A percentile compares a stretch with the other conserved stretches of the same genome.
These are phyloP conservation scores for Lethenteron camtschaticum DNA, from an alignment of 2,113 vertebrate genomes.

Conservation along the genomic window DNA sequence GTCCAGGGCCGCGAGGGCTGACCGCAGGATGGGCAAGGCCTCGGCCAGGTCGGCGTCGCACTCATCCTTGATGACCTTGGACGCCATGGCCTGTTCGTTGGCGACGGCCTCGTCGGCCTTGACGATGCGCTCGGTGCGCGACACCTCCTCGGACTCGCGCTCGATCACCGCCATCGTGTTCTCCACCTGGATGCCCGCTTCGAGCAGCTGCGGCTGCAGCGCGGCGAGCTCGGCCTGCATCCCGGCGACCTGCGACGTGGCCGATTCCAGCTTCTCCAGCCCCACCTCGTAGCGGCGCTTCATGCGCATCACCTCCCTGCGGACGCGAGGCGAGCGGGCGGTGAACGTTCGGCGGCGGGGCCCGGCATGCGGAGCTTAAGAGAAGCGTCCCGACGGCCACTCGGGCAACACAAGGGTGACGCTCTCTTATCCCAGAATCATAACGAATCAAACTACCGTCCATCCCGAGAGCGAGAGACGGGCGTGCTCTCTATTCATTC, in stretches of 20 bases:
- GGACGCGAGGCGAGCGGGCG: conserved; percentile 8
- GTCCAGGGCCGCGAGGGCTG: conserved; percentile 42
- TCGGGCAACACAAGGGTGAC: no score
- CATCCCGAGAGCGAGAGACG: no score
- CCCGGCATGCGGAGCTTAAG: no score
- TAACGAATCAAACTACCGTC: no score
- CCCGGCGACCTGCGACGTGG: conserved; percentile 38
- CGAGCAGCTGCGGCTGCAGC: conserved; percentile 44
- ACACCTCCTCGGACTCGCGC: conserved; percentile 52
- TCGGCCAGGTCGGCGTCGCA: conserved; percentile 54
- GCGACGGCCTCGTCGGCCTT: conserved; percentile 47
- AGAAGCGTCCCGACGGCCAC: no score
- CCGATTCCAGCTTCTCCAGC: conserved; percentile 53
- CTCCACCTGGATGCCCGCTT: conserved; percentile 52
- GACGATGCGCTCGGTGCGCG: conserved; percentile 51
- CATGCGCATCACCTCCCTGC: conserved; percentile 48
- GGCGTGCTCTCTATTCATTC: no score
- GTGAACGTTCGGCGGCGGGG: no score
- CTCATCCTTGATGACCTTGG: conserved; percentile 70
- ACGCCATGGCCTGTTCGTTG: conserved; percentile 52
- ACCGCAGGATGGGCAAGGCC: conserved; percentile 46
- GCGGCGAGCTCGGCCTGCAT: conserved; percentile 59
- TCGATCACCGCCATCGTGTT: conserved; percentile 52
- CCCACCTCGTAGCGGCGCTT: conserved; percentile 57
- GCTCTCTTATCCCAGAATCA: no score